These are phyloP conservation scores for Bos taurus DNA, from an alignment of 2,113 vertebrate species.

Conservation along the genomic window ARS-UCD2.0 NC_037352.1:33392001-33392500, in stretches of 20 bases:
- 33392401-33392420: background rate
- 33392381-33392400: slow-evolving; percentile 41
- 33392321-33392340: background rate
- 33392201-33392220: slow-evolving; percentile 42
- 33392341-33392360: background rate
- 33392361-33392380: background rate
- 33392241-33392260: slow-evolving; percentile 24
- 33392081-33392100: background rate
- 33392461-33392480: slow-evolving; percentile 50
- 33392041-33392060: background rate
- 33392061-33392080: background rate
- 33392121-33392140: background rate
- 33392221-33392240: background rate
- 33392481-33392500: slow-evolving; percentile 55
- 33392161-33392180: fast-evolving
- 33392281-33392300: slow-evolving; percentile 16
- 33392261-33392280: slow-evolving; percentile 21
- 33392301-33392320: background rate
- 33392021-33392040: background rate
- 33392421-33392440: background rate
- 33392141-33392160: background rate
- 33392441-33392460: slow-evolving; percentile 36
- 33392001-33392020: background rate
- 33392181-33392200: background rate
- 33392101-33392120: background rate